Conservation (phyloP, 2,888 invertebrate genomes). For the Eristalinus aeneus region DNA sequence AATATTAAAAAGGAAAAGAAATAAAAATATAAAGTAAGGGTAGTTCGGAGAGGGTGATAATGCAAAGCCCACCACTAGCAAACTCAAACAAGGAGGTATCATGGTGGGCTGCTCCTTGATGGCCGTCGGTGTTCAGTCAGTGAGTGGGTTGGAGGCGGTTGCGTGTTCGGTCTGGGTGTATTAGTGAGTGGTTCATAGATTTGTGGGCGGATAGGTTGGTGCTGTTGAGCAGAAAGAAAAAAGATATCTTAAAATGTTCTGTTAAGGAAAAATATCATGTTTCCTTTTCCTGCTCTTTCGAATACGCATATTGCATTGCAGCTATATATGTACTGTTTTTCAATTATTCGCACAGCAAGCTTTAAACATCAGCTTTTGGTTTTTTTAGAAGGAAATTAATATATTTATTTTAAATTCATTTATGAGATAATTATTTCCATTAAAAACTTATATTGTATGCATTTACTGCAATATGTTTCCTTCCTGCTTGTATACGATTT, state of each 20-base stretch:
- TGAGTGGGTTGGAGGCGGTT: conserved; percentile 45
- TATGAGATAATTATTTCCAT: conserved; percentile 32
- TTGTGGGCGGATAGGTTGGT: conserved; percentile 69
- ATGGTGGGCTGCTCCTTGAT: conserved; percentile 69
- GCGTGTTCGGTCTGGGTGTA: conserved; percentile 1
- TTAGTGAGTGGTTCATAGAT: conserved; percentile 54
- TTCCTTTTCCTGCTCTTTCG: conserved; percentile 44
- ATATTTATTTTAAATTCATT: conserved; percentile 47
- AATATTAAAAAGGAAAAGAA: conserved; percentile 31
- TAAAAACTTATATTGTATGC: conserved; percentile 17
- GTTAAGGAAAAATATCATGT: conserved; percentile 59
- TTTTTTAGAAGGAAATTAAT: conserved; percentile 24
- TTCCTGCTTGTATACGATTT: no score
- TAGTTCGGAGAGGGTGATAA: conserved; percentile 60
- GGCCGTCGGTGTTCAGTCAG: conserved; percentile 22
- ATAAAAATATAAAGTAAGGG: conserved; percentile 47
- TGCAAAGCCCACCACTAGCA: conserved; percentile 53
- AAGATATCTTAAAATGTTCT: conserved; percentile 56
- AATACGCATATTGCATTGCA: conserved; percentile 7
- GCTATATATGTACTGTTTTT: conserved; percentile 5
- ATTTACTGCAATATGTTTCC: neutral
- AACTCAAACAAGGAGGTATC: conserved; percentile 23
- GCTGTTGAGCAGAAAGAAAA: conserved; percentile 44
- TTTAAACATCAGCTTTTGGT: neutral
- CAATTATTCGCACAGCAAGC: conserved; percentile 28